Percentiles rank a stretch among this genome's conserved stretches.
Evolutionary conservation across 2,113 vertebrate species (phyloP).

Genomic region (Corvus hawaiiensis): DNA sequence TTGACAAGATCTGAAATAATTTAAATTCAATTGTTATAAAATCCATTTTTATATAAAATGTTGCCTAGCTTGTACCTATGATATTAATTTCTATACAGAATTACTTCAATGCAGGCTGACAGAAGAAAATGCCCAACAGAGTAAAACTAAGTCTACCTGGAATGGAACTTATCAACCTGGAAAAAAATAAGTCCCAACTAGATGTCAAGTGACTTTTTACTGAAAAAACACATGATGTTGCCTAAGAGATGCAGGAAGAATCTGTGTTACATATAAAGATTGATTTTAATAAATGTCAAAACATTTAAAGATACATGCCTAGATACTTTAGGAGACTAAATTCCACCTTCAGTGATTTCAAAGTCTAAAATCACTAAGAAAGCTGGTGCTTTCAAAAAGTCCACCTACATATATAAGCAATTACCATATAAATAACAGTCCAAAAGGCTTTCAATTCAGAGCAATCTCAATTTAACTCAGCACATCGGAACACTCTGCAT

Average conservation of each 20-base stretch:
- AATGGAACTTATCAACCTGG: not conserved
- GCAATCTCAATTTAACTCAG: not conserved
- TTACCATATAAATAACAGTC: not conserved
- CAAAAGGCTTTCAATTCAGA: not conserved
- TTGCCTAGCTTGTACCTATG: not conserved
- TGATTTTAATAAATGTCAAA: not conserved
- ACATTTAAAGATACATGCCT: not conserved
- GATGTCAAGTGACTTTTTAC: not conserved
- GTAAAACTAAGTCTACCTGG: not conserved
- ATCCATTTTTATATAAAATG: not conserved
- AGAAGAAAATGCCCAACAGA: not conserved
- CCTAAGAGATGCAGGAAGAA: not conserved
- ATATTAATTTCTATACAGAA: not conserved
- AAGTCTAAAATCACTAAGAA: not conserved
- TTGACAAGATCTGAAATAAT: not conserved
- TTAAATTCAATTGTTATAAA: not conserved
- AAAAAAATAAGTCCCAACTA: not conserved
- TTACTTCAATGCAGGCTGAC: not conserved
- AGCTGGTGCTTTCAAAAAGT: not conserved
- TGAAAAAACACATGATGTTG: not conserved
- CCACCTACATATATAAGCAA: not conserved
- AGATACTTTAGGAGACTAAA: not conserved
- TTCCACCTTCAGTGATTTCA: not conserved
- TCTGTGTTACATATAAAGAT: not conserved
- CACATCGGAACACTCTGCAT: not conserved